Conservation (phyloP, 2,113 vertebrate genomes). For the Halichoerus grypus region DNA sequence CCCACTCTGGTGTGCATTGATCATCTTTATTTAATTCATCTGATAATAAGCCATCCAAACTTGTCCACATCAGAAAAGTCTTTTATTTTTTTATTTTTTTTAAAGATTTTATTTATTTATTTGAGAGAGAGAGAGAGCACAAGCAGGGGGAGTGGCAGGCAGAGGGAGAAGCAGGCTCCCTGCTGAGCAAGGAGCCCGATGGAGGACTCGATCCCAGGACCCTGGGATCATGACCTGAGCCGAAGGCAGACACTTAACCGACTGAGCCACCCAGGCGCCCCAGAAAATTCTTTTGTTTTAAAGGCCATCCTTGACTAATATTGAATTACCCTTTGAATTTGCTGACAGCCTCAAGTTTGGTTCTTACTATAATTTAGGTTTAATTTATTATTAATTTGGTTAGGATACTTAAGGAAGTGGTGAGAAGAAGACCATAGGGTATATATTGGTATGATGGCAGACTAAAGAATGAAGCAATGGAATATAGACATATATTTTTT, state of each 20-base stretch:
- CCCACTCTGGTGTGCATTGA: neutral
- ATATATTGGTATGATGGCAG: neutral
- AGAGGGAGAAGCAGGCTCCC: too few species aligned
- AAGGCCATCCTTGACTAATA: conserved; percentile 57
- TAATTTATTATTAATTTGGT: conserved; percentile 20
- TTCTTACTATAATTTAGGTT: conserved; percentile 24
- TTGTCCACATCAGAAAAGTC: conserved; percentile 15
- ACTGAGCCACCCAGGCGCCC: too few species aligned
- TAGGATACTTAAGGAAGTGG: conserved; percentile 15
- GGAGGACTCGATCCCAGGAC: too few species aligned
- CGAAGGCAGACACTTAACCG: too few species aligned
- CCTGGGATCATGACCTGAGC: too few species aligned
- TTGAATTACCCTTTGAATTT: conserved; percentile 34
- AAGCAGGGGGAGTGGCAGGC: too few species aligned
- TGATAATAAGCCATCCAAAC: conserved; percentile 22
- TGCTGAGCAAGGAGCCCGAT: too few species aligned
- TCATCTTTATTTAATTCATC: conserved; percentile 45
- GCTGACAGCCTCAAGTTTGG: neutral
- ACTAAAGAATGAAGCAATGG: neutral
- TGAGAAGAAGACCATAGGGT: neutral
- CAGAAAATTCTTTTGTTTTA: conserved; percentile 53
- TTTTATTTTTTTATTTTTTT: conserved; percentile 62
- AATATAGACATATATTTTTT: neutral
- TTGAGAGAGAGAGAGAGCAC: too few species aligned
- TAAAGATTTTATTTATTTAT: too few species aligned